phyloP scores from a whole-genome alignment of 2,113 vertebrate species.

The rabbit (Oryctolagus cuniculus) region mOryCun1.1 NC_091438.1:1508501-1509000 shows the following conservation, averaged over 20 bases:
- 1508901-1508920: neutral
- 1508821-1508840: neutral
- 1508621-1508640: neutral
- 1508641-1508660: neutral
- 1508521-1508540: neutral
- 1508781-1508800: neutral
- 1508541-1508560: too few species aligned
- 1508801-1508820: neutral
- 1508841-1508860: neutral
- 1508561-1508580: neutral
- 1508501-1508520: neutral
- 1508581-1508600: neutral
- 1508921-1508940: slow-evolving; percentile 20
- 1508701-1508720: neutral
- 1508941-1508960: neutral
- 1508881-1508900: neutral
- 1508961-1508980: slow-evolving; percentile 19
- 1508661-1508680: neutral
- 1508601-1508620: neutral
- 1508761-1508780: neutral
- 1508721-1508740: neutral
- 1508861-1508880: neutral
- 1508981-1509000: too few species aligned
- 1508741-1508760: neutral
- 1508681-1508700: neutral